Evolutionary conservation across 1,140 invertebrate species (phyloP), one percentile per base, ranked within the genome.

Genomic region (Hormaphis cornu): DNA sequence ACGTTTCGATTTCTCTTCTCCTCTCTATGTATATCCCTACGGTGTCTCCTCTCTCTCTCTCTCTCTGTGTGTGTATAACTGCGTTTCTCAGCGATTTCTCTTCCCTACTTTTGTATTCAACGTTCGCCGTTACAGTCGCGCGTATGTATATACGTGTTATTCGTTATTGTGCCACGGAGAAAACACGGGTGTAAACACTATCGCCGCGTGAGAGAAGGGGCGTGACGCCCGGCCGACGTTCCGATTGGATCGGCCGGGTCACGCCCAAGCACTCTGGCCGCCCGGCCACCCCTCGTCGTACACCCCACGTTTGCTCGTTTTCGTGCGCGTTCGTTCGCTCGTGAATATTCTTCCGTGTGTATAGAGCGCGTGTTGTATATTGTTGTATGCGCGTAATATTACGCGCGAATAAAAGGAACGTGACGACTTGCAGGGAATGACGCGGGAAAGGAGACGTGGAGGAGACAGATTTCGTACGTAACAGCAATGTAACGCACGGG

Each of bases 101-200:
- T 14, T 8, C 37, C 37, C 37, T 40, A 8, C 37, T 40, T 40
- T 7, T 40, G 37, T 40, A 40, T 40, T 14, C 37, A 40, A 40
- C n/a, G n/a, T n/a, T n/a, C n/a, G n/a, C n/a, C n/a, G n/a, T n/a
- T n/a, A n/a, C n/a, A n/a, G n/a, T n/a, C n/a, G n/a, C n/a, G n/a
- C n/a, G 37, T 40, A 40, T 40, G 14, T 8, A 40, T 40, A 14
- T 7, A 14, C 14, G 37, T 40, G 16, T 5, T 10, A 6, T n/a
- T 5, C n/a, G 42, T n/a, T 10, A n/a, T n/a, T 20, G 22, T 61
- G 26, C 9, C 26, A 16, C n/a, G 40, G 40, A 30, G 58, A 61
- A 61, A 61, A 61, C 58, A 61, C 58, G 35, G 16, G 40, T 46
- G 18, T 44, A 61, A 40, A 44, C 56, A 59, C 26, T 61, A n/a